Conservation (phyloP, 2,888 invertebrate genomes). For the Brassicogethes aeneus region DNA sequence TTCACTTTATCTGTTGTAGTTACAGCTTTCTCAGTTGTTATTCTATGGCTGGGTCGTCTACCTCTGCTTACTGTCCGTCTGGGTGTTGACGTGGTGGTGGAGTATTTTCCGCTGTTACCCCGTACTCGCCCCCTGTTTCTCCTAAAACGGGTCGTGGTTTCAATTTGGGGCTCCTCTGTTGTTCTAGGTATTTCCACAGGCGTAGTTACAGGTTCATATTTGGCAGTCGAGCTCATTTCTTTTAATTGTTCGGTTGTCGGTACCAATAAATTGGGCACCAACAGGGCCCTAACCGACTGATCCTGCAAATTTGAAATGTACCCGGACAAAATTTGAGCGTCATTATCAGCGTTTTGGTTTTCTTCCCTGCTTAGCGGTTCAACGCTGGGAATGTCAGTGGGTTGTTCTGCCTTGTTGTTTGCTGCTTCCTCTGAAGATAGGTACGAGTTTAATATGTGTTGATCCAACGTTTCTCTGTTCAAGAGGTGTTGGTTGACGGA, state of each 20-base stretch:
- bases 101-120: conserved; percentile 34
- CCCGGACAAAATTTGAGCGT: conserved; percentile 40
- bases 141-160: conserved; percentile 38
- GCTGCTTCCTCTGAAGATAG: conserved; percentile 4
- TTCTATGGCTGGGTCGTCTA: conserved; percentile 32
- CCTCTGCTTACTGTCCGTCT: conserved; percentile 37
- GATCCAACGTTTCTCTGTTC: conserved; percentile 17
- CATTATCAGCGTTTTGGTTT: conserved; percentile 33
- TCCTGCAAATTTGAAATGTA: conserved; percentile 54
- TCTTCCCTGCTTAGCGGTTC: conserved; percentile 8
- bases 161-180: conserved; percentile 35
- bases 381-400: conserved; percentile 6
- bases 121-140: conserved; percentile 39
- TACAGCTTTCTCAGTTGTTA: conserved; percentile 25
- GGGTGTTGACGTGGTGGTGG: conserved; percentile 40
- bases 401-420: conserved; percentile 1
- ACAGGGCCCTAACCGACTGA: conserved; percentile 34
- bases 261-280: conserved; percentile 32
- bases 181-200: conserved; percentile 23
- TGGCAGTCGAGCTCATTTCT: conserved; percentile 5
- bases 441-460: conserved; percentile 11
- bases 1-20: conserved; percentile 16
- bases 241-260: conserved; percentile 25
- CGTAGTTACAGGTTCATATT: conserved; percentile 14
- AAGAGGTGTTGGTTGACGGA: conserved; percentile 11